These are phyloP conservation scores for Ips typographus DNA, from an alignment of 1,140 invertebrate genomes.

Conservation along the genomic window DNA sequence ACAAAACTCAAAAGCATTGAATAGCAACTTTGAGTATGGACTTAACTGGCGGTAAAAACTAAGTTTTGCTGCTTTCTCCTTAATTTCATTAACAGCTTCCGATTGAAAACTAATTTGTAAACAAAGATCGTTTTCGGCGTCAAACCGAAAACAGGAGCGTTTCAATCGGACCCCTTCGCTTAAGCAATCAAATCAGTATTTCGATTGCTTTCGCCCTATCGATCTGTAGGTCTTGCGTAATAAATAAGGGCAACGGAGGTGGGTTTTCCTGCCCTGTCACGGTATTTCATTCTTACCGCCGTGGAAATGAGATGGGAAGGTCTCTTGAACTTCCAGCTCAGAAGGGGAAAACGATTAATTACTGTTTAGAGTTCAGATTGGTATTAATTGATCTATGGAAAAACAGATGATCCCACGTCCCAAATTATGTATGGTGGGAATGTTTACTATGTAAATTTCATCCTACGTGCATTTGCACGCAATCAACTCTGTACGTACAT, in stretches of 20 bases:
- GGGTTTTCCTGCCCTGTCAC: slow-evolving; percentile 24
- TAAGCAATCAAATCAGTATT: slow-evolving; percentile 34
- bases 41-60: too few relatives aligned
- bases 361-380: slow-evolving; percentile 16
- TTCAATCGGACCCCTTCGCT: slow-evolving; percentile 18
- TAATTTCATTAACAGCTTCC: too few relatives aligned
- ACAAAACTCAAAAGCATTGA: too few relatives aligned
- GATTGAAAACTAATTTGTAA: too few relatives aligned
- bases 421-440: too few relatives aligned
- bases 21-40: too few relatives aligned
- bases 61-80: too few relatives aligned
- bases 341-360: slow-evolving; percentile 23
- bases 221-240: slow-evolving; percentile 20
- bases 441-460: too few relatives aligned
- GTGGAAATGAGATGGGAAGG: slow-evolving; percentile 25
- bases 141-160: neutral
- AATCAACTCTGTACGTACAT: too few relatives aligned
- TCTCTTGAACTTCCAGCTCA: slow-evolving; percentile 7
- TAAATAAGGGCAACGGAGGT: slow-evolving; percentile 32
- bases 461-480: too few relatives aligned
- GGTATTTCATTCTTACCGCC: slow-evolving; percentile 28
- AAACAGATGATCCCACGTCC: neutral
- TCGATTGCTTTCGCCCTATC: slow-evolving; percentile 28
- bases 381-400: slow-evolving; percentile 8
- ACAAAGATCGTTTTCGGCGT: too few relatives aligned